Conservation (phyloP, 2,797 vertebrate species). For the Dryobates pubescens region DNA sequence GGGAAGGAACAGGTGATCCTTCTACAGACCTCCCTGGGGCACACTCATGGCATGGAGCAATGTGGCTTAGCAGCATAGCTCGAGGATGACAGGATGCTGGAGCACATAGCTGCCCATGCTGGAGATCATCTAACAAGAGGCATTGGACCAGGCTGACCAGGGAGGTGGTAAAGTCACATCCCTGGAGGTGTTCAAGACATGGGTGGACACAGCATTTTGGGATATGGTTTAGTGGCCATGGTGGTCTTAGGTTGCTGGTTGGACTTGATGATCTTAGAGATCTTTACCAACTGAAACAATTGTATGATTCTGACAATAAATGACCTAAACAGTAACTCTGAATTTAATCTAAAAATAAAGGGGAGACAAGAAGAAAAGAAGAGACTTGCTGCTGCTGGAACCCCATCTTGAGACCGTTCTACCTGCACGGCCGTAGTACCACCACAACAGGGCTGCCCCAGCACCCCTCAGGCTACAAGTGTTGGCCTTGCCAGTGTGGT, state of each 20-base stretch:
- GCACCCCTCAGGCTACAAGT: accelerated
- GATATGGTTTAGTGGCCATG: too few relatives aligned
- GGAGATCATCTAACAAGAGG: background rate
- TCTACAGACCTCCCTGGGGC: background rate
- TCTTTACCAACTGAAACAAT: too few relatives aligned
- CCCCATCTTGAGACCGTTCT: accelerated
- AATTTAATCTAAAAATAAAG: background rate
- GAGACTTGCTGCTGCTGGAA: too few relatives aligned
- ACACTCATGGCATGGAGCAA: background rate
- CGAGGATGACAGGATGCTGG: background rate
- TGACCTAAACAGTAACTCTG: background rate
- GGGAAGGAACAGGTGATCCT: background rate
- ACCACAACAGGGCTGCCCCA: background rate
- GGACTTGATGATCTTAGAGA: too few relatives aligned
- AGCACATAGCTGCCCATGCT: background rate
- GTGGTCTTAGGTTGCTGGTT: too few relatives aligned
- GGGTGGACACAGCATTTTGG: too few relatives aligned
- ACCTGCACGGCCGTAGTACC: accelerated
- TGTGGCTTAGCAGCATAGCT: background rate
- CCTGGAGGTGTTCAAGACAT: too few relatives aligned
- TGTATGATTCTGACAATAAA: background rate
- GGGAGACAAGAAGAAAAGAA: too few relatives aligned
- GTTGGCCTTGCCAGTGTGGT: background rate
- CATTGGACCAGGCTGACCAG: too few relatives aligned
- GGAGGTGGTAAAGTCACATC: too few relatives aligned